Conservation (phyloP, 2,797 vertebrate species). For the Lindbergichthys nudifrons region DNA sequence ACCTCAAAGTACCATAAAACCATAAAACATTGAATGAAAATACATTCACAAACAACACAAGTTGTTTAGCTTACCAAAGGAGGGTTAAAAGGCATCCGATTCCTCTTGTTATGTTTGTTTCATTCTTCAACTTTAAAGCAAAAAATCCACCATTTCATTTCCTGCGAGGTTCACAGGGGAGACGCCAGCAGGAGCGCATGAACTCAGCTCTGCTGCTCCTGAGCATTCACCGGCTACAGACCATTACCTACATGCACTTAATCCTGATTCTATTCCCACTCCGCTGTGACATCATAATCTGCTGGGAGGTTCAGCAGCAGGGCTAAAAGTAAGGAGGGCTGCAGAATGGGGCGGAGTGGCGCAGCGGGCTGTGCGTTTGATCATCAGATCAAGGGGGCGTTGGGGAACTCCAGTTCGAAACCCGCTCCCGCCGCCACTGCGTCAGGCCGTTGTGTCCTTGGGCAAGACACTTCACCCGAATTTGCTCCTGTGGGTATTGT, state of each 20-base stretch:
- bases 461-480: no score
- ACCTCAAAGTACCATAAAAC: neutral
- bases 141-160: slow-evolving; percentile 17
- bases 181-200: slow-evolving; percentile 22
- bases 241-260: slow-evolving; percentile 61
- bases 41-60: neutral
- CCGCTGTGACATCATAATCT: slow-evolving; percentile 80
- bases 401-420: no score
- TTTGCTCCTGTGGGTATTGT: no score
- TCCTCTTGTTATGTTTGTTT: neutral
- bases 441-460: no score
- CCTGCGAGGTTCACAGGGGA: neutral
- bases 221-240: slow-evolving; percentile 45
- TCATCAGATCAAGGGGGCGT: no score
- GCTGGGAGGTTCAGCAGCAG: slow-evolving; percentile 50
- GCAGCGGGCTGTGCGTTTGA: no score
- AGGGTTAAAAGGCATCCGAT: slow-evolving; percentile 8
- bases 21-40: neutral
- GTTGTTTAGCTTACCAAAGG: slow-evolving; percentile 32
- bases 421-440: no score
- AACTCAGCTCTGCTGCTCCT: slow-evolving; percentile 36
- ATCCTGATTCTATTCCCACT: slow-evolving; percentile 70
- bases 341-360: no score
- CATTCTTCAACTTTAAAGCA: slow-evolving; percentile 12
- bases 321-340: slow-evolving; percentile 27